phyloP scores from a whole-genome alignment of 2,888 invertebrate species.

The Macaria notata region DNA sequence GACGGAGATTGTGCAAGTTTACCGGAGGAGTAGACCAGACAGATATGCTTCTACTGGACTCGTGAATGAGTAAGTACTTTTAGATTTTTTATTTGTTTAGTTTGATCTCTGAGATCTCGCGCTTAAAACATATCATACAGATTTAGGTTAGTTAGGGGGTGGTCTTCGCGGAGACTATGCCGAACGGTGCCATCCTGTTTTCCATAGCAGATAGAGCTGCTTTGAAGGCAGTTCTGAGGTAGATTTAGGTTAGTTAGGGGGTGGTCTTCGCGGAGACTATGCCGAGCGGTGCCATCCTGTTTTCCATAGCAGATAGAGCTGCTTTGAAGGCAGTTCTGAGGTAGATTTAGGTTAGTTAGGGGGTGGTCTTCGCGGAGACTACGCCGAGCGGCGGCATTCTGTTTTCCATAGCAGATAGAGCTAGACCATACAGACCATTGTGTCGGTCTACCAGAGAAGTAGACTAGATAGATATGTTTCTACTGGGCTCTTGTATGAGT shows the following conservation, averaged over 20 bases:
- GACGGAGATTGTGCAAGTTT: constrained; percentile 90
- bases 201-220: constrained; percentile 87
- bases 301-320: constrained; percentile 86
- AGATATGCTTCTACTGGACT: constrained; percentile 91
- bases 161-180: constrained; percentile 90
- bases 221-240: constrained; percentile 88
- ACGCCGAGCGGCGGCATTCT: constrained; percentile 88
- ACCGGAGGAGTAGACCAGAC: constrained; percentile 88
- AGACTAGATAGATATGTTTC: constrained; percentile 91
- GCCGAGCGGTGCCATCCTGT: constrained; percentile 86
- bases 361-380: constrained; percentile 89
- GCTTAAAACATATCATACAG: too few relatives aligned
- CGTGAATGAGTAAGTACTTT: constrained; percentile 88
- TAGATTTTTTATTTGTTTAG: constrained; percentile 10
- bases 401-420: constrained; percentile 86
- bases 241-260: constrained; percentile 80
- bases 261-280: constrained; percentile 90
- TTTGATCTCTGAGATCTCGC: too few relatives aligned
- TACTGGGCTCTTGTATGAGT: constrained; percentile 92
- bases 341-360: constrained; percentile 77
- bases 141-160: constrained; percentile 83
- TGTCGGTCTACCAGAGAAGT: constrained; percentile 87
- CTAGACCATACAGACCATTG: constrained; percentile 90
- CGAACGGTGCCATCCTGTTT: constrained; percentile 87
- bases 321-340: constrained; percentile 91